Conservation (phyloP, 1,140 invertebrate genomes). For the Megalopta genalis region DNA sequence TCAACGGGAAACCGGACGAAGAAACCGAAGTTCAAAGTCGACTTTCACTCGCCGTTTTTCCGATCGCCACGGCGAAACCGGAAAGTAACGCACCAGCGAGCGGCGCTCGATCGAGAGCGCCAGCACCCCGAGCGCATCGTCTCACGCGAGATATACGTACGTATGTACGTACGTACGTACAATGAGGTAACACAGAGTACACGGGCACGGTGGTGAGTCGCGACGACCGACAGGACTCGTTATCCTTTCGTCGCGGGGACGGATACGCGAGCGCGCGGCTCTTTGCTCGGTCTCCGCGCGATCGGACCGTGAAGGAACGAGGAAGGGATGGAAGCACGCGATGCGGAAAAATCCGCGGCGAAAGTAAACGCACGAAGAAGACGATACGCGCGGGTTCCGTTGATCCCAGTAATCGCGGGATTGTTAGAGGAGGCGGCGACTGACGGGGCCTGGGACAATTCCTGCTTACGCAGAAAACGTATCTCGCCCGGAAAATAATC, state of each 20-base stretch:
- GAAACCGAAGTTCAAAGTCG: slow-evolving; percentile 1
- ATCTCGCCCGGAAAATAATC: neutral
- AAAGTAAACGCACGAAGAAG: slow-evolving; percentile 10
- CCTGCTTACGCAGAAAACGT: no score
- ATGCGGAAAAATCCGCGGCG: slow-evolving; percentile 10
- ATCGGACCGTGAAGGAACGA: neutral
- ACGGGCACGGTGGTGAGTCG: no score
- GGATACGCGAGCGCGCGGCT: neutral
- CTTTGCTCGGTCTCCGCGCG: neutral
- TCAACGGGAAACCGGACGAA: neutral
- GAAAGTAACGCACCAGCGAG: neutral
- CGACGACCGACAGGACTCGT: neutral
- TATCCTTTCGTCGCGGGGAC: neutral
- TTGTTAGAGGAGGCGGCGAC: neutral
- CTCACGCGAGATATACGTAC: neutral
- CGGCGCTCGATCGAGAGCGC: neutral
- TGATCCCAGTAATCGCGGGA: neutral
- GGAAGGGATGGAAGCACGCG: neutral
- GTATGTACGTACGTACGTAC: no score
- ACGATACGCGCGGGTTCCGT: neutral
- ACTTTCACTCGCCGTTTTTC: slow-evolving; percentile 8
- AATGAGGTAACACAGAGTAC: neutral
- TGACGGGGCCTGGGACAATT: neutral
- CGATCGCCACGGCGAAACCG: neutral
- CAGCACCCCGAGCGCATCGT: neutral